Base-by-base conservation (phyloP, 2,113 vertebrate genomes). In the Harpagus bidentatus region DNA sequence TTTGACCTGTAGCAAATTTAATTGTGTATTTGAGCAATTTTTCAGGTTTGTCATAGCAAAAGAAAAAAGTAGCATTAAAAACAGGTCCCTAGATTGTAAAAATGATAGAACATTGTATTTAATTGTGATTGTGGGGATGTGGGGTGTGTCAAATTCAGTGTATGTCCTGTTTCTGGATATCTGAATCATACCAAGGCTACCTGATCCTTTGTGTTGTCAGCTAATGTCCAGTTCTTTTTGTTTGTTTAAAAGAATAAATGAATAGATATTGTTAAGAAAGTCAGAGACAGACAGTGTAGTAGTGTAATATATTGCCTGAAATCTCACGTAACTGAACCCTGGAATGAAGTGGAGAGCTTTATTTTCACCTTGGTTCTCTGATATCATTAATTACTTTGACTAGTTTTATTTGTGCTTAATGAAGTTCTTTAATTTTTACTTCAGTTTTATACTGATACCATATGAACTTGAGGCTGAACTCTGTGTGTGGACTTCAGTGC, bases 1-100 rank as follows among this genome's bases (percentile, higher is more conserved):
- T 82, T 86, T 94, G 79, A 65, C 55, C 79, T 77, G 88, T 31
- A 66, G 90, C 42, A 95, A 90, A 94, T 87, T 76, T 78, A 92
- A 71, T 91, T 91, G 70, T 83, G 34, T n/a, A 15, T 72, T 90
- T 66, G 88, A 95, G 62, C 85, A 26, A 82, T 95, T 93, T 83
- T 92, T 92, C 69, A 84, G 25, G 25, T 89, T 82, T 92, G 83
- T 86, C 72, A 29, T 38, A 55, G 43, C 63, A 42, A 56, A 88
- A 90, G 32, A 76, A 84, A 69, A 93, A 93, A 81, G 16, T 36
- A 63, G 50, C 13, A 28, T 45, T 94, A 82, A 72, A 91, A 96
- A 88, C 29, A 70, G 58, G 12, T 72, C 22, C 42, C 20, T 73
- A 32, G 38, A 50, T 32, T 1, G 2, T 93, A 69, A 77, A 85